Conservation (phyloP, 1,140 invertebrate species). For the Scaptomyza montana region DNA sequence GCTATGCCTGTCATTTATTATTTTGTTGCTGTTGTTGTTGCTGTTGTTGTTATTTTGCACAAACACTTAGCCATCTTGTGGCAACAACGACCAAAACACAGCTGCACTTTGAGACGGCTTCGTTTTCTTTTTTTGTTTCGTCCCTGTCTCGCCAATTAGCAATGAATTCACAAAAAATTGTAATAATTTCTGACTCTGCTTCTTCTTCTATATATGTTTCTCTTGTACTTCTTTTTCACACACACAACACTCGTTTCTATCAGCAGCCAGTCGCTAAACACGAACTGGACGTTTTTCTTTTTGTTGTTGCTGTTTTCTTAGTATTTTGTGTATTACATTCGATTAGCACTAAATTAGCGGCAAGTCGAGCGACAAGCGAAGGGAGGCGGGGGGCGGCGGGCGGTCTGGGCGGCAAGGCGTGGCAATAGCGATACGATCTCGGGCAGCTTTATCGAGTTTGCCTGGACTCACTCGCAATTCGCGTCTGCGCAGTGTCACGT, state of each 20-base stretch:
- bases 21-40: constrained; percentile 19
- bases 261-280: constrained; percentile 57
- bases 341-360: constrained; percentile 74
- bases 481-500: constrained; percentile 82
- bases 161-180: constrained; percentile 61
- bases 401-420: background rate
- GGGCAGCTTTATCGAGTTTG: constrained; percentile 16
- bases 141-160: constrained; percentile 64
- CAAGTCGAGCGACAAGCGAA: constrained; percentile 34
- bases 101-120: constrained; percentile 7
- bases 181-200: constrained; percentile 25
- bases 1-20: constrained; percentile 33
- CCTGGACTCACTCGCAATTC: constrained; percentile 35
- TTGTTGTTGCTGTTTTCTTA: constrained; percentile 6
- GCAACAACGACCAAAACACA: constrained; percentile 16
- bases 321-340: constrained; percentile 41
- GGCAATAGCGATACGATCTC: constrained; percentile 31
- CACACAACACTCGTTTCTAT: constrained; percentile 3
- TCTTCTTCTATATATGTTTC: background rate
- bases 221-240: background rate
- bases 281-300: constrained; percentile 10
- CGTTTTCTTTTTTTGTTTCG: background rate
- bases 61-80: constrained; percentile 58
- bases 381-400: too few species aligned
- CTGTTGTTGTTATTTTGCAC: constrained; percentile 43